Base-by-base conservation (phyloP, 2,888 invertebrate species). In the Tetramorium bicarinatum region DNA sequence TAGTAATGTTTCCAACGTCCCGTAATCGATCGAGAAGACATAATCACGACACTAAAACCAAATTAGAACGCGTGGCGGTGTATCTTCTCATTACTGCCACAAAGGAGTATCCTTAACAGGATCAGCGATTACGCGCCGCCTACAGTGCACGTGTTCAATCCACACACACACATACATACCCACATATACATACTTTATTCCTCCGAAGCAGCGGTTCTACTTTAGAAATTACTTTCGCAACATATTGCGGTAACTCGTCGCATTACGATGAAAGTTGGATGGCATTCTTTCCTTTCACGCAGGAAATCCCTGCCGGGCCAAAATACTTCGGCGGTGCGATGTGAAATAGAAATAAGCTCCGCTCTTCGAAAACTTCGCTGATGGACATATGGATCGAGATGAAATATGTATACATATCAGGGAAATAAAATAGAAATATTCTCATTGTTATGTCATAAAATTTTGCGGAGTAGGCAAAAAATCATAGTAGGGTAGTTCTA, bases 231-330 rank as follows among this genome's bases (percentile, higher is more conserved):
- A 80, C 79, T 80, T 80, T 61, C 21, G 71, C 80, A 69, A 85
- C 88, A 77, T 88, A 88, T 86, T 83, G 74, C 75, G 62, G 38
- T 66, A 38, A 82, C 84, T 21, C 52, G 66, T 84, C 86, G 76
- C 80, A 72, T 83, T 81, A 82, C 77, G 80, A 87, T 88, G 79
- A 72, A 81, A 80, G 83, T 77, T 69, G 84, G 74, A 77, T 81
- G 41, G 71, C 64, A 41, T 66, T 72, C 67, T 64, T 77, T 9
- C 66, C 61, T 71, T 38, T 77, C 72, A 34, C 54, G 56, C 80
- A 64, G 44, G 80, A 83, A 88, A 87, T 75, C 72, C 64, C 41
- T n/a, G 25, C 41, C 54, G 86, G 67, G 77, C 64, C 85, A 86
- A 84, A 83, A 88, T 80, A 80, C 59, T 80, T 61, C 47, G 69